phyloP scores from a whole-genome alignment of 2,888 invertebrate genomes.

The Synanthedon formicaeformis region DNA sequence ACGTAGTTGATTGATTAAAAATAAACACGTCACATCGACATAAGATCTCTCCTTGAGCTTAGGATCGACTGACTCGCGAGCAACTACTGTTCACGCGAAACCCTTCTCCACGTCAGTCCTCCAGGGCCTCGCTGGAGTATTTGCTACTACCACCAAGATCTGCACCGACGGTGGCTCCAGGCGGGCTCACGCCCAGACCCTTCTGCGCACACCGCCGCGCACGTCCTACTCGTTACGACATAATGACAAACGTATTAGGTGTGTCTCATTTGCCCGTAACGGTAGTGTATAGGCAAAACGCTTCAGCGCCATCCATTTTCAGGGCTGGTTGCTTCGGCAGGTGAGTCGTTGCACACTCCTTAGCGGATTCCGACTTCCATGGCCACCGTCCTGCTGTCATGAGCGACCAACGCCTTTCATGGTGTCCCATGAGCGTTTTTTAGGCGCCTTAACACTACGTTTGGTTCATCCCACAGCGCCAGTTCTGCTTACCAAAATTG shows the following conservation, averaged over 20 bases:
- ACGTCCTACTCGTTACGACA: conserved; percentile 72
- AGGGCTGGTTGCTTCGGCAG: conserved; percentile 48
- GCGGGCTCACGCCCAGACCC: not conserved
- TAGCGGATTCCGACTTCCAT: conserved; percentile 81
- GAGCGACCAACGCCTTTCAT: conserved; percentile 66
- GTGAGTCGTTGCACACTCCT: conserved; percentile 71
- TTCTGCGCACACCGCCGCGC: not conserved
- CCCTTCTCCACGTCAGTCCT: not conserved
- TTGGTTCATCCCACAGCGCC: not conserved
- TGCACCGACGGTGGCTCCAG: not conserved
- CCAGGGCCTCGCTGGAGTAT: not conserved
- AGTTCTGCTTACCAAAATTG: not conserved
- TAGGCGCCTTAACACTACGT: not conserved
- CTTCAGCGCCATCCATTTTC: not conserved
- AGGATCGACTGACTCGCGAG: not conserved
- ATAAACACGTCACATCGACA: not conserved
- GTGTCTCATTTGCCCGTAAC: not conserved
- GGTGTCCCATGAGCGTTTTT: not conserved
- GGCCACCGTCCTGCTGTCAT: conserved; percentile 79
- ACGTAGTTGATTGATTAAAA: not conserved
- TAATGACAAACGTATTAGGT: conserved; percentile 27
- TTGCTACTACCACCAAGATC: conserved; percentile 1
- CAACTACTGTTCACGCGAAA: not conserved
- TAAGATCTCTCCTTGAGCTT: not conserved
- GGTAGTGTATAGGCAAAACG: not conserved